These are phyloP conservation scores for Bubo blakistoni DNA, from an alignment of 2,113 vertebrate species.

Conservation along the genomic window DNA sequence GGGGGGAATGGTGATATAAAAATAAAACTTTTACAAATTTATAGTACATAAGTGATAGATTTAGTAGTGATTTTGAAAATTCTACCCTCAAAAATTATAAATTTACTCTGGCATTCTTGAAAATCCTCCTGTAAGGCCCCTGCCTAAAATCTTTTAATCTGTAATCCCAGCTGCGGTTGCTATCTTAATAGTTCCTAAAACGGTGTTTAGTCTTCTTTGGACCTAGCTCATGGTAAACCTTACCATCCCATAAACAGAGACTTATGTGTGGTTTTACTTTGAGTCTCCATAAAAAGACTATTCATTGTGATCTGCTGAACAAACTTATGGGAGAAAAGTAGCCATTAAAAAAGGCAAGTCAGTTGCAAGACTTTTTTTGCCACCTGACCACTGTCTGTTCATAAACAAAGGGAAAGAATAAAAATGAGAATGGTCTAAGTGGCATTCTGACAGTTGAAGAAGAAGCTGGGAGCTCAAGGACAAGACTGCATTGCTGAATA, in stretches of 20 bases:
- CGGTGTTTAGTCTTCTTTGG: not conserved
- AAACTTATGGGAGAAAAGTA: not conserved
- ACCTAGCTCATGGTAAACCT: not conserved
- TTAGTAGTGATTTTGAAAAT: not conserved
- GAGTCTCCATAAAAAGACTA: not conserved
- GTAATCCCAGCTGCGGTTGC: not conserved
- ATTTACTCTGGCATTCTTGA: not conserved
- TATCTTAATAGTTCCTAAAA: not conserved
- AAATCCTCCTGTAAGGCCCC: not conserved
- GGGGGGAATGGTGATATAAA: not conserved
- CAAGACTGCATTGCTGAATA: not conserved
- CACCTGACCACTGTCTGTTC: fast-evolving
- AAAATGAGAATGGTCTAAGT: not conserved
- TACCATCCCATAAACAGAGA: not conserved
- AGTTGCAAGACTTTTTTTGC: not conserved
- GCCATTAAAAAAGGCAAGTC: not conserved
- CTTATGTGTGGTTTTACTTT: not conserved
- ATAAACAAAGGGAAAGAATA: not conserved
- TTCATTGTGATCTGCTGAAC: not conserved
- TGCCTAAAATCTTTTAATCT: not conserved
- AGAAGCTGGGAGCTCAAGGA: not conserved
- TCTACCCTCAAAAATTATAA: not conserved
- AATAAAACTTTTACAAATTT: not conserved
- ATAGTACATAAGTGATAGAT: not conserved
- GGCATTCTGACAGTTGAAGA: not conserved